Evolutionary conservation across 2,113 vertebrate species (phyloP).

Genomic region (Ploceus nigricollis): DNA sequence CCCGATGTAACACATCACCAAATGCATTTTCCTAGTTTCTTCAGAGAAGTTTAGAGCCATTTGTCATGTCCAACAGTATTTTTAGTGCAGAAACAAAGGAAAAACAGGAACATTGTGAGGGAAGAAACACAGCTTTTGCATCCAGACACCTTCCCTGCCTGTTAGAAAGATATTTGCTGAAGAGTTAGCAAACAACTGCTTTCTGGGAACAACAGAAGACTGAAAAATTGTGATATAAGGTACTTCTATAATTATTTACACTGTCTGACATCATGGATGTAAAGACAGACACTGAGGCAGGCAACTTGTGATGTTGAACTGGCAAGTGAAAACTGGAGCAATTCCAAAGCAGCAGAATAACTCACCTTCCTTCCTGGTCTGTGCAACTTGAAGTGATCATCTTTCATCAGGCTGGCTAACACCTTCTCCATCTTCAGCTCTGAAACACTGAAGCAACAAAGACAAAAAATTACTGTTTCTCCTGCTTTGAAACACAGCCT

Average conservation of each 20-base stretch:
- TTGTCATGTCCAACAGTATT: not conserved
- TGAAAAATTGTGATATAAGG: not conserved
- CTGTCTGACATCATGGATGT: not conserved
- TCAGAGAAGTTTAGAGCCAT: not conserved
- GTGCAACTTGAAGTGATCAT: conserved; percentile 77
- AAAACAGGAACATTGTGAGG: not conserved
- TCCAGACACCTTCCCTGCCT: not conserved
- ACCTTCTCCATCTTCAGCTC: conserved; percentile 89
- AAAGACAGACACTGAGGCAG: not conserved
- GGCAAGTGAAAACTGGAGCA: not conserved
- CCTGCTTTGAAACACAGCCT: accelerated
- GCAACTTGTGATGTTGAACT: not conserved
- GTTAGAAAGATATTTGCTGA: not conserved
- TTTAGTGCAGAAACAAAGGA: not conserved
- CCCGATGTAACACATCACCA: not conserved
- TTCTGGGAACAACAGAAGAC: not conserved
- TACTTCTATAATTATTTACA: not conserved
- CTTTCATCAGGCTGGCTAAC: conserved; percentile 78
- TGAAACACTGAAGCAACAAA: conserved; percentile 73
- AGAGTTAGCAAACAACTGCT: not conserved
- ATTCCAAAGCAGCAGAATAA: conserved; percentile 49
- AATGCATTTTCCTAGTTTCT: not conserved
- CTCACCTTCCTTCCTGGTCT: conserved; percentile 80
- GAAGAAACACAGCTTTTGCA: not conserved
- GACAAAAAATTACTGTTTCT: not conserved